Evolutionary conservation across 2,113 vertebrate species (phyloP).

Genomic region (Notiomystis cincta): DNA sequence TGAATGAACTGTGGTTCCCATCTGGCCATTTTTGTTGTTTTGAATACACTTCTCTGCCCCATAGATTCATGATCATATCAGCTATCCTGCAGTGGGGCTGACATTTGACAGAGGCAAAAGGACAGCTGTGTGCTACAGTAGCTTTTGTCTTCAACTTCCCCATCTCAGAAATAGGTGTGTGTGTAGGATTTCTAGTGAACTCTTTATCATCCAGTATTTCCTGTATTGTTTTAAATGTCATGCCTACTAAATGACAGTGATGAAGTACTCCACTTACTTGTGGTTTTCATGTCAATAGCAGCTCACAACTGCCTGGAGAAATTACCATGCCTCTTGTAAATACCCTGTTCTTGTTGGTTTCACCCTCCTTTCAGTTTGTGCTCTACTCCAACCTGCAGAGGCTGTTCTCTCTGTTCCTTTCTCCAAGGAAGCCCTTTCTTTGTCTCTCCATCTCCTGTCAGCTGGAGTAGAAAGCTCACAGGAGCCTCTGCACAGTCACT

Average conservation of each 20-base stretch:
- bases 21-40: not conserved
- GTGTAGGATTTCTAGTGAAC: not conserved
- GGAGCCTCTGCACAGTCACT: not conserved
- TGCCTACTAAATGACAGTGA: not conserved
- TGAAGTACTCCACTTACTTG: not conserved
- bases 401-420: not conserved
- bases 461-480: not conserved
- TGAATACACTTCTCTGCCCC: not conserved
- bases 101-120: not conserved
- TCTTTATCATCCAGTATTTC: not conserved
- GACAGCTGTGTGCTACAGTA: not conserved
- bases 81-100: not conserved
- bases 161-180: not conserved
- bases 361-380: not conserved
- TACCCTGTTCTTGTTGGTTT: not conserved
- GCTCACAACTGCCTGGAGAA: not conserved
- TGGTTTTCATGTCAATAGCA: not conserved
- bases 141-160: not conserved
- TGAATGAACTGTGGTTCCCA: not conserved
- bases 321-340: not conserved
- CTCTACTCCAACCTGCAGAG: not conserved
- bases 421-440: not conserved
- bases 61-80: not conserved
- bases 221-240: not conserved
- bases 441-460: not conserved